Base-by-base conservation (phyloP, 1,140 invertebrate genomes). In the Sipha flava region DNA sequence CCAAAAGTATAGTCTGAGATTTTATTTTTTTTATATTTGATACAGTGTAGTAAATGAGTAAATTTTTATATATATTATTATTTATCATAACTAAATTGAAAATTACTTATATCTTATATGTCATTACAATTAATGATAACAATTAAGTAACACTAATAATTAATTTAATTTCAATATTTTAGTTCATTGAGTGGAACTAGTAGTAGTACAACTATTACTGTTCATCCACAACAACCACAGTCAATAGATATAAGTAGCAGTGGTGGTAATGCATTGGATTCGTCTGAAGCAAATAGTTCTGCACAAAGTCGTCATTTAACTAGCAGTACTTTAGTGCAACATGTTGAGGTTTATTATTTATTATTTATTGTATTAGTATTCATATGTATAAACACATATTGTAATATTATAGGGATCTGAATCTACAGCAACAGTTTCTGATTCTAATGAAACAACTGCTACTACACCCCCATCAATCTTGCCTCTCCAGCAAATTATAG, bases 1-100 rank as follows among this genome's bases (percentile, higher is more conserved):
- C 84, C 87, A 80, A 47, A 80, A 52, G 79, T 80, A 68, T 0
- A 47, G 37, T 43, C 37, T 34, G 14, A 14, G 3, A 54, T 34
- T 10, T 54, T 34, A 29, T 18, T 37, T 10, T 57, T 77, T 54
- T 40, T 37, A 64, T 12, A 18, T n/a, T n/a, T n/a, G n/a, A n/a
- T n/a, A n/a, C n/a, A n/a, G n/a, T n/a, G n/a, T n/a, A n/a, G n/a
- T n/a, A n/a, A n/a, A n/a, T n/a, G n/a, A n/a, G n/a, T n/a, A n/a
- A n/a, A n/a, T n/a, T n/a, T n/a, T n/a, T n/a, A n/a, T n/a, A n/a
- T n/a, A n/a, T n/a, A n/a, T n/a, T n/a, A n/a, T n/a, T n/a, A n/a
- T n/a, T n/a, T n/a, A n/a, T n/a, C n/a, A n/a, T n/a, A n/a, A n/a
- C n/a, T n/a, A n/a, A n/a, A n/a, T n/a, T n/a, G n/a, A n/a, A n/a